Evolutionary conservation across 2,797 vertebrate species (phyloP).

Genomic region (Enteromius trimaculatus): DNA sequence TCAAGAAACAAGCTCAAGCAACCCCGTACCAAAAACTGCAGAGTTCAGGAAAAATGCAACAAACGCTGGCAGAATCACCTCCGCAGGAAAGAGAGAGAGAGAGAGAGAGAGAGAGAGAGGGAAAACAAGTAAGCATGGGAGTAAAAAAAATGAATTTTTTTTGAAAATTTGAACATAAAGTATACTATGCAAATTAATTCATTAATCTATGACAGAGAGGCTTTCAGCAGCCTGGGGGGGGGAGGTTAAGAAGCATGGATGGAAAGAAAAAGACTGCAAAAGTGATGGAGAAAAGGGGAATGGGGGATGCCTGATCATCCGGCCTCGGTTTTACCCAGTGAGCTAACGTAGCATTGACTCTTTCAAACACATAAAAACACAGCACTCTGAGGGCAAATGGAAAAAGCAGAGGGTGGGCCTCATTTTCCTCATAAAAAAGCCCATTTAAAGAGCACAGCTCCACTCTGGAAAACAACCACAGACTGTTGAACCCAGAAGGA

Average conservation of each 20-base stretch:
- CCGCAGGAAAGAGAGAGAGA: slow-evolving; percentile 24
- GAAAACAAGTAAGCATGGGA: background rate
- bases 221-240: slow-evolving; percentile 78
- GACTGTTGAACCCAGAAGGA: slow-evolving; percentile 52
- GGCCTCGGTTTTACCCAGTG: slow-evolving; percentile 48
- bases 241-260: too few species aligned
- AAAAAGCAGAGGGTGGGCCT: slow-evolving; percentile 65
- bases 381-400: slow-evolving; percentile 53
- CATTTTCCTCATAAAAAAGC: slow-evolving; percentile 62
- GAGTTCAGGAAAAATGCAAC: slow-evolving; percentile 64
- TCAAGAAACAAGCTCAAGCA: background rate
- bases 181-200: slow-evolving; percentile 78
- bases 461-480: slow-evolving; percentile 57
- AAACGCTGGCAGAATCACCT: slow-evolving; percentile 37
- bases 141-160: too few species aligned
- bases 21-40: slow-evolving; percentile 59
- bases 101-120: background rate
- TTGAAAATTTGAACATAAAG: slow-evolving; percentile 53
- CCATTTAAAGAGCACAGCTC: slow-evolving; percentile 60
- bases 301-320: slow-evolving; percentile 48
- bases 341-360: slow-evolving; percentile 60
- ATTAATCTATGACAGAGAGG: slow-evolving; percentile 76
- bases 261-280: too few species aligned
- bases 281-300: too few species aligned
- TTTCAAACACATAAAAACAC: slow-evolving; percentile 54